These are phyloP conservation scores for Motacilla tschutschensis DNA, from an alignment of 2,113 vertebrate genomes.

Conservation along the genomic window DNA sequence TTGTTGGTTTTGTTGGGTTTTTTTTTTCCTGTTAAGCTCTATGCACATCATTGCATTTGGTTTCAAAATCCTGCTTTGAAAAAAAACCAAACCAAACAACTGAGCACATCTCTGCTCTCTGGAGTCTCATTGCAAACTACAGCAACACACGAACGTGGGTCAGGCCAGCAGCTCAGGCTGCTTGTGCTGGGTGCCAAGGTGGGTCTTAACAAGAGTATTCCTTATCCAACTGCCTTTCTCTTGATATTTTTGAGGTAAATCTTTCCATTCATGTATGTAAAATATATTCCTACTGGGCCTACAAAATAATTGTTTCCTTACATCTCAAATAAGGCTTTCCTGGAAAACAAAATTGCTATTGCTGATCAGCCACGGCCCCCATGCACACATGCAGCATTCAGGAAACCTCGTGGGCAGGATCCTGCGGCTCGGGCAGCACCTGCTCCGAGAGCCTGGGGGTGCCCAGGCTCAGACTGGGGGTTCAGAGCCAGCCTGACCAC, in stretches of 20 bases:
- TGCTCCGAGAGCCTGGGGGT: neutral
- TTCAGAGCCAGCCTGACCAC: neutral
- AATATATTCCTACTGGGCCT: constrained; percentile 50
- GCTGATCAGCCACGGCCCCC: constrained; percentile 47
- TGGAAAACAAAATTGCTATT: constrained; percentile 55
- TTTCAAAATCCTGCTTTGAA: constrained; percentile 49
- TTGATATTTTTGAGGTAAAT: constrained; percentile 66
- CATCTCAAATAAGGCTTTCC: constrained; percentile 68
- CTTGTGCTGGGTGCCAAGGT: constrained; percentile 30
- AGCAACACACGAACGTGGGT: neutral
- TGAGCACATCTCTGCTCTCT: constrained; percentile 9
- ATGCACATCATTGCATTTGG: constrained; percentile 37
- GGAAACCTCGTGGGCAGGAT: neutral
- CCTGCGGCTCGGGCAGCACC: neutral
- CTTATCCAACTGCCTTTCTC: neutral
- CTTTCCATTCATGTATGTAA: constrained; percentile 19
- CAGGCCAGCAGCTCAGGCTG: constrained; percentile 16
- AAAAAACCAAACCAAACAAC: neutral
- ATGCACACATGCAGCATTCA: constrained; percentile 75
- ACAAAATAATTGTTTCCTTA: constrained; percentile 45
- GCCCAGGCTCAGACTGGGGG: neutral
- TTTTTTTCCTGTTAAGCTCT: constrained; percentile 33
- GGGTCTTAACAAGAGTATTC: neutral
- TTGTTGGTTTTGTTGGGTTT: neutral
- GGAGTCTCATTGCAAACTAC: neutral